Conservation (phyloP, 2,797 vertebrate species). For the Neopelma chrysocephalum region DNA sequence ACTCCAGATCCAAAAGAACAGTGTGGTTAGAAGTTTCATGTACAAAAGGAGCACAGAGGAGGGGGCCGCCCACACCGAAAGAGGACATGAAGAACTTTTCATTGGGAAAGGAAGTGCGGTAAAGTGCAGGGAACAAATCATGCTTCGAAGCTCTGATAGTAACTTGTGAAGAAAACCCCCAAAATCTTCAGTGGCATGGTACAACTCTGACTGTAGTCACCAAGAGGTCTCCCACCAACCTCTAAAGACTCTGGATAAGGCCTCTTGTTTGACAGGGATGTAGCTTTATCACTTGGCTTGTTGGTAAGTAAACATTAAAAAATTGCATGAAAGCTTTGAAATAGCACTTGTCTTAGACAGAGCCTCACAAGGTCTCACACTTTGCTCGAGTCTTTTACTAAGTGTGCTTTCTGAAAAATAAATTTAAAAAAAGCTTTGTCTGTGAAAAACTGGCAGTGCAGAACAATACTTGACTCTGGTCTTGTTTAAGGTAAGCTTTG, state of each 20-base stretch:
- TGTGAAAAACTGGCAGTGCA: not conserved
- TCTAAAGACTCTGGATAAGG: not conserved
- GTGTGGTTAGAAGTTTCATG: not conserved
- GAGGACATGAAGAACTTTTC: not conserved
- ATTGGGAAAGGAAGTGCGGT: not conserved
- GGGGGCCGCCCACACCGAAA: not conserved
- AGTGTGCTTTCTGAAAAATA: not conserved
- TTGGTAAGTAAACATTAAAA: slow-evolving; percentile 6
- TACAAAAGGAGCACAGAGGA: not conserved
- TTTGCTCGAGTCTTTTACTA: not conserved
- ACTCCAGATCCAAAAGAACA: not conserved
- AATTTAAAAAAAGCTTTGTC: not conserved
- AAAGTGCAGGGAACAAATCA: not conserved
- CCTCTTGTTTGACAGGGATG: not conserved
- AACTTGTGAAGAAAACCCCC: not conserved
- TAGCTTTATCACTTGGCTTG: not conserved
- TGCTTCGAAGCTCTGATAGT: not conserved
- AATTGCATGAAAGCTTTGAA: slow-evolving; percentile 34
- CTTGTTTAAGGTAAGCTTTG: not conserved
- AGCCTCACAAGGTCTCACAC: not conserved
- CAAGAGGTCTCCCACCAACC: not conserved
- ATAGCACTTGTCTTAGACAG: not conserved
- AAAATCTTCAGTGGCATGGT: not conserved
- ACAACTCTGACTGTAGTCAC: not conserved
- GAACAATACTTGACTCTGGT: not conserved